phyloP scores from a whole-genome alignment of 2,888 invertebrate species.

The Dioctria linearis region DNA sequence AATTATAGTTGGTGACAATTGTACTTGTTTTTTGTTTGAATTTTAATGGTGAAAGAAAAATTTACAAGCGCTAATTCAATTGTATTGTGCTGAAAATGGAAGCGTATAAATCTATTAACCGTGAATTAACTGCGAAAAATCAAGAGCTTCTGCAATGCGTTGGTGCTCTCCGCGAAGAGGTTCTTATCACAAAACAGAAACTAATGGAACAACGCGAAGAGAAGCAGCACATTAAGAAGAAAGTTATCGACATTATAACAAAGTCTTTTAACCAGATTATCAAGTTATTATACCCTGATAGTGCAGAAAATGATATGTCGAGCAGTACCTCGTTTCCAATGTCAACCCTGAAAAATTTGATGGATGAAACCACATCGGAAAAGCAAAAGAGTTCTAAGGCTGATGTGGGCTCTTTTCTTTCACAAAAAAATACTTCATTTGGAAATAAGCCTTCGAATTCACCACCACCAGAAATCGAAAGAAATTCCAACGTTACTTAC shows the following conservation, averaged over 20 bases:
- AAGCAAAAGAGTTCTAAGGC: too few species aligned
- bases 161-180: not conserved
- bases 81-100: slow-evolving; percentile 3
- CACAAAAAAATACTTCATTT: too few species aligned
- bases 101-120: slow-evolving; percentile 13
- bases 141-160: not conserved
- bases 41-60: not conserved
- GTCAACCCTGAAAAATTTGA: not conserved
- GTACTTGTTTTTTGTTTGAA: not conserved
- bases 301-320: not conserved
- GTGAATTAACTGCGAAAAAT: slow-evolving; percentile 27
- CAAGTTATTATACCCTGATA: not conserved
- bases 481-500: not conserved
- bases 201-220: not conserved
- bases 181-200: not conserved
- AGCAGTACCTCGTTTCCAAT: not conserved
- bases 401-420: too few species aligned
- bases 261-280: not conserved
- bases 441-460: not conserved
- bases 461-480: not conserved
- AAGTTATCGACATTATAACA: not conserved
- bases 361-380: too few species aligned
- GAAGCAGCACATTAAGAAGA: not conserved
- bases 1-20: not conserved
- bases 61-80: not conserved